Evolutionary conservation across 30 jellyfish, hydroid and myxozoan species (phyloP), one percentile per base, ranked within the genome.

Genomic region (Pseudorhiza aurosa): DNA sequence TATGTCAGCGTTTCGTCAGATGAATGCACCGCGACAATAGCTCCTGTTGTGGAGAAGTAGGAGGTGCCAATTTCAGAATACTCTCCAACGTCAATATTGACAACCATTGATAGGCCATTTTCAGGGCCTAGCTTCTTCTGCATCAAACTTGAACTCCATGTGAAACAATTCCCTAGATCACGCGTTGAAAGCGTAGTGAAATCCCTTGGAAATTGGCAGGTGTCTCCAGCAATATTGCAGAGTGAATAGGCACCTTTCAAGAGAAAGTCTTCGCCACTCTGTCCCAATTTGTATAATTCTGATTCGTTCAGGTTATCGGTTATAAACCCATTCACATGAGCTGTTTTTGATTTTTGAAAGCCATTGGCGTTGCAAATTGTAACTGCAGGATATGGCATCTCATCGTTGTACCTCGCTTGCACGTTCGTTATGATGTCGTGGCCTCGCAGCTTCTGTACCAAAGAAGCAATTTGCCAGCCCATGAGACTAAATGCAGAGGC

Each of bases 321-420:
- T 10, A 43, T 7, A 4, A 51, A 43, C 10, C 3, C 53, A 14
- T 27, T 26, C 26, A 68, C 18, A 4, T 42, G 37, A 12, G 18
- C 31, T n/a, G 33, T 44, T 2, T 32, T 30, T 6, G 82, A 60
- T 18, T 56, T 32, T 33, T 25, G 58, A 24, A 58, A 77, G 0
- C 58, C 40, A 59, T 58, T 60, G 19, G 33, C 19, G 68, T 77
- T 77, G 72, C 89, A 77, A 45, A 77, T 12, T 6, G 89, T 77
- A 6, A 77, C 36, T 26, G 83, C 71, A 15, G 89, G 89, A 42
- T 18, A 77, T 1, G 19, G 43, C 71, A 77, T 28, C 27, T 11
- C 31, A 9, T 17, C 8, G 5, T 75, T n/a, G 70, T 9, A 12
- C n/a, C 32, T 8, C 25, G 56, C 18, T 1, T 42, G 27, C 6